A percentile compares a stretch with the other conserved stretches of the same genome.
These are phyloP conservation scores for Diorhabda carinulata DNA, from an alignment of 1,140 invertebrate genomes.

Conservation along the genomic window DNA sequence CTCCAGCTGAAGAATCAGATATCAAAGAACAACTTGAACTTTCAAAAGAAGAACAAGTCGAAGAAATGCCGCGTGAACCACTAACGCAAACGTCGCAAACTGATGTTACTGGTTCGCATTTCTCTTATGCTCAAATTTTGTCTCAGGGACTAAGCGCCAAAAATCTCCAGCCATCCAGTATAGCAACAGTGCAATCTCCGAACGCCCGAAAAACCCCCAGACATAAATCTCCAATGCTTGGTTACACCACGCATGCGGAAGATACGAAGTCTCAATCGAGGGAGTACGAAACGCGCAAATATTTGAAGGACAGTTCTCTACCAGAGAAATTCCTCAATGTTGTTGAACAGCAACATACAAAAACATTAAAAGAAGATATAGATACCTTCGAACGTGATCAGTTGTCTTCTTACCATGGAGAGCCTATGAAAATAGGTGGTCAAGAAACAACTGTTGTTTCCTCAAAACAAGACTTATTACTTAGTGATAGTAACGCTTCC, in stretches of 20 bases:
- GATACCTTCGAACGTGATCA: conserved; percentile 37
- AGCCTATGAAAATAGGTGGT: conserved; percentile 39
- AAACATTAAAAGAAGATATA: conserved; percentile 26
- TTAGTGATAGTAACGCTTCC: conserved; percentile 36
- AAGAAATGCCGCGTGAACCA: conserved; percentile 17
- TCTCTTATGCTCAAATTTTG: conserved; percentile 69
- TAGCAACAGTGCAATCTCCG: conserved; percentile 30
- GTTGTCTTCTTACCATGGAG: conserved; percentile 34
- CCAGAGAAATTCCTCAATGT: conserved; percentile 36
- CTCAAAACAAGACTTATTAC: conserved; percentile 34
- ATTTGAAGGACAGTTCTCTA: conserved; percentile 25
- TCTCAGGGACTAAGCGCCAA: conserved; percentile 59
- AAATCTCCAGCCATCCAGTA: conserved; percentile 57
- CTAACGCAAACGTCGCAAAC: conserved; percentile 11
- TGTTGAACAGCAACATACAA: conserved; percentile 35
- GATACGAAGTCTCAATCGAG: conserved; percentile 33
- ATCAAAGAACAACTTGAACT: neutral
- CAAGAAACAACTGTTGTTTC: conserved; percentile 29
- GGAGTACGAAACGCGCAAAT: conserved; percentile 27
- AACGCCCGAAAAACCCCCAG: conserved; percentile 34
- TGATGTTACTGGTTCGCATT: conserved; percentile 27
- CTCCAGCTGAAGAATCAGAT: conserved; percentile 2
- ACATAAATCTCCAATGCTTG: conserved; percentile 42
- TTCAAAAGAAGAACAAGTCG: neutral
- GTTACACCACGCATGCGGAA: conserved; percentile 36